Evolutionary conservation across 2,888 invertebrate species (phyloP), one percentile per base, ranked within the genome.

Genomic region (Apotomis turbidana): DNA sequence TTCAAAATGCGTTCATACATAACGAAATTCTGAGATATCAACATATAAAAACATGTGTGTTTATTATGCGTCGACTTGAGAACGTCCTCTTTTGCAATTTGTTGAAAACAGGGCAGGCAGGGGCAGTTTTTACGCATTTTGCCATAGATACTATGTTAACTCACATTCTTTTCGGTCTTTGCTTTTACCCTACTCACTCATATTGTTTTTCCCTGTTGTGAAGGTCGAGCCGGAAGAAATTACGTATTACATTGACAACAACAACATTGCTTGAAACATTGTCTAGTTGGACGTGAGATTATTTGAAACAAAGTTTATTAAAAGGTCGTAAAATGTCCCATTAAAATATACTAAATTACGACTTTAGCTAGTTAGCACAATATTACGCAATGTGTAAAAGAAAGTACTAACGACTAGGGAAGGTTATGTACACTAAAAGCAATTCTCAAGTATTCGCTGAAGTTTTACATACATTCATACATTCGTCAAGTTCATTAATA

Each of bases 201-300:
- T 41, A 41, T 57, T 57, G 5, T 12, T 57, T 57, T 57, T 27
- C 27, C 57, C 57, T 57, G 38, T 57, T 57, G 36, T 36, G 36
- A 57, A 57, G 57, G 27, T 57, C 57, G 36, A 5, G 5, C 57
- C 27, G 36, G 41, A 27, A 27, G 12, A 41, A 41, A 41, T 41
- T 41, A 41, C 41, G 41, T 41, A 6, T 41, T 41, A 2, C 27
- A 27, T 27, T 27, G 27, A 15, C 15, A 15, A 15, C 44, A 44
- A 44, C 44, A 44, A 8, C 8, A 44, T 44, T 44, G 8, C 1
- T 44, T 6, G 5, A 6, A 44, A 44, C 44, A 5, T 5, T 44
- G 5, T 44, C 44, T 15, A 44, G 5, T 44, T 6, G 44, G 5
- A 46, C 46, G 46, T 9, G 46, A 46, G 46, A n/a, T 13, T 3